These are phyloP conservation scores for Sinocyclocheilus anophthalmus DNA, from an alignment of 2,113 vertebrate species.

Conservation along the genomic window DNA sequence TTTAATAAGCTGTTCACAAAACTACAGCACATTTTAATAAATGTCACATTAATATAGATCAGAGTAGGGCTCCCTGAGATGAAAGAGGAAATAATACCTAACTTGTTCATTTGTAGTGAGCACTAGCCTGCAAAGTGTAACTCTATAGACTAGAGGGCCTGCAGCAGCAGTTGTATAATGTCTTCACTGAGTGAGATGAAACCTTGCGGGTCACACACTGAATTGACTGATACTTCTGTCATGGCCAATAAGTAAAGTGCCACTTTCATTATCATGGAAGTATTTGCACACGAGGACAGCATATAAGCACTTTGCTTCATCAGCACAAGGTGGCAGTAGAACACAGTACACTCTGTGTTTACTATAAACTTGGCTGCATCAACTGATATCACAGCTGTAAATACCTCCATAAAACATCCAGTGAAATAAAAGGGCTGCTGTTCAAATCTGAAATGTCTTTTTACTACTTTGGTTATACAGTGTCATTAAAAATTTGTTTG, in stretches of 20 bases:
- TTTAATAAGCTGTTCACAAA: not conserved
- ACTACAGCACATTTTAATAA: not conserved
- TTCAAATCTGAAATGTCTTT: not conserved
- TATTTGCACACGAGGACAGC: not conserved
- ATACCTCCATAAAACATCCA: not conserved
- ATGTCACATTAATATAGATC: not conserved
- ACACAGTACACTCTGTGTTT: not conserved
- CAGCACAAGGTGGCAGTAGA: conserved; percentile 65
- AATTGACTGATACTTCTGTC: not conserved
- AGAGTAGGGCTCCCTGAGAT: not conserved
- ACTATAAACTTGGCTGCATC: not conserved
- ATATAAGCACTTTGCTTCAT: not conserved
- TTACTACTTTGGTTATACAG: not conserved
- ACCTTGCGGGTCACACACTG: not conserved
- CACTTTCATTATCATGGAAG: not conserved
- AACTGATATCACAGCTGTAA: conserved; percentile 2
- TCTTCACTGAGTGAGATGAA: not conserved
- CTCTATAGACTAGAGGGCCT: too few species aligned
- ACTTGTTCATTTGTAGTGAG: too few species aligned
- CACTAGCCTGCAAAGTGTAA: too few species aligned
- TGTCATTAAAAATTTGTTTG: not conserved
- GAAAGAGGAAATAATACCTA: not conserved
- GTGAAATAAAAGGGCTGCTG: not conserved
- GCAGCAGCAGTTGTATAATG: too few species aligned
- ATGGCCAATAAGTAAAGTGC: not conserved